These are phyloP conservation scores for Corythornis madagascariensis DNA, from an alignment of 2,113 vertebrate genomes.

Conservation along the genomic window DNA sequence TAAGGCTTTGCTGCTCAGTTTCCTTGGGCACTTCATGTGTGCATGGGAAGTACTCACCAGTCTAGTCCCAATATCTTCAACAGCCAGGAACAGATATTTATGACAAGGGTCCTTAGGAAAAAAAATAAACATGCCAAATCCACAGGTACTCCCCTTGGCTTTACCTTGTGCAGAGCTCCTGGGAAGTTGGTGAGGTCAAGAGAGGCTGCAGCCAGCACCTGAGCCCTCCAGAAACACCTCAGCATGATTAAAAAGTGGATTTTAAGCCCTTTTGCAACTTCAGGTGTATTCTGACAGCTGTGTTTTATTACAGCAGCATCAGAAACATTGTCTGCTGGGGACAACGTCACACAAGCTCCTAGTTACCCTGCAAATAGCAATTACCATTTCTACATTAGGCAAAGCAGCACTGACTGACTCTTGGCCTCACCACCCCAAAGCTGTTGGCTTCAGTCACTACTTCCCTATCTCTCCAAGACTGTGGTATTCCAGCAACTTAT, in stretches of 20 bases:
- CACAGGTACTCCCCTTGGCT: not conserved
- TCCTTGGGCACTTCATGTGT: not conserved
- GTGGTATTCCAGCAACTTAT: not conserved
- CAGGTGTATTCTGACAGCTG: not conserved
- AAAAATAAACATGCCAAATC: not conserved
- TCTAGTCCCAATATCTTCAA: not conserved
- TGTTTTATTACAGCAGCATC: not conserved
- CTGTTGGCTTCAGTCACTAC: not conserved
- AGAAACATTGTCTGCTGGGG: not conserved
- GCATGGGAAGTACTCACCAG: not conserved
- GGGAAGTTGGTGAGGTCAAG: not conserved
- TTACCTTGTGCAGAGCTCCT: not conserved
- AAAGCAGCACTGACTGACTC: not conserved
- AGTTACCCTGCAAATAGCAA: not conserved
- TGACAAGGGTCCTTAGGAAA: not conserved
- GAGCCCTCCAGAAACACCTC: not conserved
- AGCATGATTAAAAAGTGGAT: not conserved
- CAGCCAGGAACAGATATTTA: not conserved
- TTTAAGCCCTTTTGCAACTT: not conserved
- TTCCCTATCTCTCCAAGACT: not conserved
- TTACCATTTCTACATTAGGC: not conserved
- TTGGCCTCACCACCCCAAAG: not conserved
- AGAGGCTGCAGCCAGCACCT: not conserved
- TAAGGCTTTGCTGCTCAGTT: not conserved
- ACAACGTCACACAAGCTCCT: rapidly evolving